Base-by-base conservation (phyloP, 2,797 vertebrate genomes). In the Chelonia mydas region DNA sequence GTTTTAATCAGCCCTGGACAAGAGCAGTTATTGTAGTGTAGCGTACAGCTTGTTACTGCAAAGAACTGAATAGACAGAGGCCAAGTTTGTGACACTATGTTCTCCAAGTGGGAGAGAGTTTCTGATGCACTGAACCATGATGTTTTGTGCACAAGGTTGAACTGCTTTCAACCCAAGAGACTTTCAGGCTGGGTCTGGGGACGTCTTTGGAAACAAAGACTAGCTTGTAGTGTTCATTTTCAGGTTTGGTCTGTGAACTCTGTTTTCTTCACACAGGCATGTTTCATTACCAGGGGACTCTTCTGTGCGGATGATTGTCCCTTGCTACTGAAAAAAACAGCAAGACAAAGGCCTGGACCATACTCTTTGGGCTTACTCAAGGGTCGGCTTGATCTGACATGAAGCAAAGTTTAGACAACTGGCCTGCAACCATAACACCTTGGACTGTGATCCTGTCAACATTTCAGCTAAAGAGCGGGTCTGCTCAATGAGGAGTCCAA, bases 361-460 rank as follows among this genome's bases (percentile, higher is more conserved):
- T 1, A 10, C 41, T 28, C 28, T 0, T 28, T 72, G 86, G 11
- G 23, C 25, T 76, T 47, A 68, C 65, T 68, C n/a, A 68, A 37
- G 21, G 74, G 13, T 77, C 7, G 12, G 12, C 54, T 76, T 28
- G 12, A 28, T 72, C 68, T 72, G 68, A 72, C 68, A 25, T 5
- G 16, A 41, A 41, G 37, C 68, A 25, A 72, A 27, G 65, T 2
- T 11, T 51, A 2, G n/a, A 12, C 2, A 13, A 11, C 3, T 68
- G 13, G 31, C 59, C 37, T 28, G 0, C n/a, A 65, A 68, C 61
- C 59, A 3, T 21, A 1, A 88, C 0, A 53, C 4, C 84, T 2
- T 0, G 2, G 41, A 4, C 59, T 31, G 0, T 0, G n/a, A 49
- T 25, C 59, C 31, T 3, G 80, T 25, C 72, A 1, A 0, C 0